Evolutionary conservation across 92 coral and sea anemone species (phyloP).

Genomic region (Actinernus sp.): DNA sequence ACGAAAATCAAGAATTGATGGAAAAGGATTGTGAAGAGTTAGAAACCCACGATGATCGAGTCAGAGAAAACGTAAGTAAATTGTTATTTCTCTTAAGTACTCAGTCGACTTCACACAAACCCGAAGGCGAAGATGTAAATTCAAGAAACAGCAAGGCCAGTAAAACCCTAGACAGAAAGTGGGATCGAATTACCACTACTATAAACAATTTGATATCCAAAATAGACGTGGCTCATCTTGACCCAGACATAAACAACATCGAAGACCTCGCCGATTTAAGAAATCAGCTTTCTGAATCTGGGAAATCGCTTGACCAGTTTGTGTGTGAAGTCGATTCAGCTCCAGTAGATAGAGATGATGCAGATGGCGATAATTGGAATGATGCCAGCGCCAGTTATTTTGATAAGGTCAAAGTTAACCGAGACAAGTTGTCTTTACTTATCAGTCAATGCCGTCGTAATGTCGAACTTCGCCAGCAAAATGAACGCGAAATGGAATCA

Average conservation of each 20-base stretch:
- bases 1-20: not conserved
- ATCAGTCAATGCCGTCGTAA: slow-evolving; percentile 15
- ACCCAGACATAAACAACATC: slow-evolving; percentile 3
- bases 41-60: slow-evolving; percentile 34
- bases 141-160: slow-evolving; percentile 4
- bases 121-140: slow-evolving; percentile 9
- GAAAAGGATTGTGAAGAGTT: slow-evolving; percentile 31
- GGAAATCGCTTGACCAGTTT: slow-evolving; percentile 5
- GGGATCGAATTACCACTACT: slow-evolving; percentile 16
- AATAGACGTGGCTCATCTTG: not conserved
- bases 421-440: slow-evolving; percentile 2
- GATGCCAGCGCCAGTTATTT: slow-evolving; percentile 1
- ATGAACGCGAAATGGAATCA: no score
- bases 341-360: no score
- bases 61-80: slow-evolving; percentile 30
- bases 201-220: not conserved
- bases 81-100: slow-evolving; percentile 1
- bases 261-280: slow-evolving; percentile 15
- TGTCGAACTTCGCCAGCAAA: no score
- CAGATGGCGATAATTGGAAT: slow-evolving; percentile 19
- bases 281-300: slow-evolving; percentile 24
- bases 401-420: slow-evolving; percentile 10
- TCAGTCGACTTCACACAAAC: no score
- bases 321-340: no score
- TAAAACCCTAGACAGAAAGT: slow-evolving; percentile 13